These are phyloP conservation scores for Lepidurus arcticus DNA, from an alignment of 1,140 invertebrate genomes.

Conservation along the genomic window DNA sequence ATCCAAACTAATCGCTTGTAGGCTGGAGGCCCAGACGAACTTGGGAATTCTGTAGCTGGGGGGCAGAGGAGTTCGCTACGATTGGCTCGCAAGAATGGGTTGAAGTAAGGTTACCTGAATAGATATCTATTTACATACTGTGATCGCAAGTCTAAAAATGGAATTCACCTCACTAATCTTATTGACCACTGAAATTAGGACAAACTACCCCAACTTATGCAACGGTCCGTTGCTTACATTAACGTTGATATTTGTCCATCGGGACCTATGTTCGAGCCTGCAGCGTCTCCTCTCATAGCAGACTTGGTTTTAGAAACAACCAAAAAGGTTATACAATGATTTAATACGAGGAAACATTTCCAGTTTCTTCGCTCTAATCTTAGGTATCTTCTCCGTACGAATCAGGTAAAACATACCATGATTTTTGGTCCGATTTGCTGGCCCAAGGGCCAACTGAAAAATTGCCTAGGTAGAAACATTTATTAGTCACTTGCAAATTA, in stretches of 20 bases:
- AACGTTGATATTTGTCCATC: conserved; percentile 40
- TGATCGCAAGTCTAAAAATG: not conserved
- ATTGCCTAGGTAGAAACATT: not conserved
- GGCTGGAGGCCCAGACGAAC: conserved; percentile 46
- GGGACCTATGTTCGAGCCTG: conserved; percentile 27
- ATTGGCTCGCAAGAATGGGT: conserved; percentile 49
- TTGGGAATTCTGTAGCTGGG: conserved; percentile 50
- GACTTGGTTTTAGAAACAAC: conserved; percentile 41
- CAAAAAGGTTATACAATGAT: conserved; percentile 37
- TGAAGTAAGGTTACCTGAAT: conserved; percentile 38
- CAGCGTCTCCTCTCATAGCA: conserved; percentile 40
- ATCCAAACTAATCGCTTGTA: conserved; percentile 36
- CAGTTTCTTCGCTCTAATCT: not conserved
- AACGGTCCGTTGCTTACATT: conserved; percentile 43
- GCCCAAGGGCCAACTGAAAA: not conserved
- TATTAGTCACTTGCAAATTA: not conserved
- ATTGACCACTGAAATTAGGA: not conserved
- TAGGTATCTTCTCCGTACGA: not conserved
- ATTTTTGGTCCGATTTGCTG: not conserved
- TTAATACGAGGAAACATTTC: not conserved
- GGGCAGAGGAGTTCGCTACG: conserved; percentile 49
- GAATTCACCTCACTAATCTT: not conserved
- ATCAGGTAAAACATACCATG: not conserved
- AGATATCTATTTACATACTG: too few relatives aligned
- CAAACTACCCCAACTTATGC: conserved; percentile 32